A percentile compares a stretch with the other conserved stretches of the same genome.
Conservation (phyloP, 2,797 vertebrate genomes). For the Chromis chromis region DNA sequence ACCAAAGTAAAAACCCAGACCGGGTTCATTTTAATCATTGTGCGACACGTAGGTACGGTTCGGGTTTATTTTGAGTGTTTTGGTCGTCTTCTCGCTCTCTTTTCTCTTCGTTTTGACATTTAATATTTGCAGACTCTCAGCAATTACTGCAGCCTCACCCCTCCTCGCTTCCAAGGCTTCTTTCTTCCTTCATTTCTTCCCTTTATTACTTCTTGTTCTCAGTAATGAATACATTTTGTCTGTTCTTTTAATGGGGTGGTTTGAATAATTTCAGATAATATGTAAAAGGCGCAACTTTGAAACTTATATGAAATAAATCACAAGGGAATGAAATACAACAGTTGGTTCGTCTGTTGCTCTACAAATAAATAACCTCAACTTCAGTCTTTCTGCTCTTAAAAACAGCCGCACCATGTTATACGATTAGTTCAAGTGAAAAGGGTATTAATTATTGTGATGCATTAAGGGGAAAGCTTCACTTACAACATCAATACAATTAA, state of each 20-base stretch:
- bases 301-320: not conserved
- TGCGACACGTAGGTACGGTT: not conserved
- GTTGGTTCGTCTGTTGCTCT: not conserved
- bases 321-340: not conserved
- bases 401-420: not conserved
- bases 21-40: not conserved
- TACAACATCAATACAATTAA: constrained; percentile 6
- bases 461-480: constrained; percentile 12
- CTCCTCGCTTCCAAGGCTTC: not conserved
- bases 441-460: constrained; percentile 11
- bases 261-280: not conserved
- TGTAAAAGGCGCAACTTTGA: not conserved
- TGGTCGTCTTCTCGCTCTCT: not conserved
- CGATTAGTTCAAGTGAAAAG: not conserved
- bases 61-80: not conserved
- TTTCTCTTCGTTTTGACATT: constrained; percentile 4
- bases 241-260: constrained; percentile 2
- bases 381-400: not conserved
- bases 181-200: not conserved
- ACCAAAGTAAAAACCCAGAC: not conserved
- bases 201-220: not conserved
- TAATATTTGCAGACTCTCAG: constrained; percentile 9
- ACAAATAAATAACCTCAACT: not conserved
- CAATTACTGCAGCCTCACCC: constrained; percentile 2
- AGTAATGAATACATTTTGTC: not conserved